Conservation (phyloP, 2,888 invertebrate species). For the Temnothorax rugatulus region DNA sequence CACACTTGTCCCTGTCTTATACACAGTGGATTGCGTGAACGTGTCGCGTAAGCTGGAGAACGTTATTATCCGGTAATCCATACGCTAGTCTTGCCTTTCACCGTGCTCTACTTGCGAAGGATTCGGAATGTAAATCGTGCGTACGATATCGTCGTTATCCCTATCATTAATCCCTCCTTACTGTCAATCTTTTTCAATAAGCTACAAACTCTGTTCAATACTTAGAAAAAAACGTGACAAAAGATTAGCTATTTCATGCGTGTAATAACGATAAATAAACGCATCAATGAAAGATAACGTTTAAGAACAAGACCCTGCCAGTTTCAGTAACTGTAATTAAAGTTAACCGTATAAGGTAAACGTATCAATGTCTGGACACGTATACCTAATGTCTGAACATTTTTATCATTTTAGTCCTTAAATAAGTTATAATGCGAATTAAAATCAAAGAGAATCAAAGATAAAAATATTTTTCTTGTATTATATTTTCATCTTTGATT, state of each 20-base stretch:
- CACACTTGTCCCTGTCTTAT: neutral
- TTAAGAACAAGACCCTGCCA: neutral
- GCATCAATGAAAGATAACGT: neutral
- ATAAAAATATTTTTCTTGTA: too few species aligned
- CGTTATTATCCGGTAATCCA: slow-evolving; percentile 40
- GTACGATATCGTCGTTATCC: neutral
- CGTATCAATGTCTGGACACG: too few species aligned
- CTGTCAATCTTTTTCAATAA: slow-evolving; percentile 1
- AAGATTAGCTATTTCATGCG: neutral
- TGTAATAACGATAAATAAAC: neutral
- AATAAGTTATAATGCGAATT: too few species aligned
- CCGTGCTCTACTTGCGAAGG: slow-evolving; percentile 14
- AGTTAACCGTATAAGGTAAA: neutral
- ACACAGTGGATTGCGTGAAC: slow-evolving; percentile 26
- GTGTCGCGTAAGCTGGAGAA: slow-evolving; percentile 26
- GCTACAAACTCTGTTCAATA: neutral
- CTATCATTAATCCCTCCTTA: neutral
- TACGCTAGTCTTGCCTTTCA: slow-evolving; percentile 39
- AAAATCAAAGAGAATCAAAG: too few species aligned
- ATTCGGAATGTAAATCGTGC: neutral
- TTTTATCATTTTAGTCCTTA: too few species aligned
- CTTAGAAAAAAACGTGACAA: neutral
- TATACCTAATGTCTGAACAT: too few species aligned
- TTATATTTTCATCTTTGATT: too few species aligned
- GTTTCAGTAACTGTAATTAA: neutral